Evolutionary conservation across 2,888 invertebrate species (phyloP).

Genomic region (Andrena minutula): DNA sequence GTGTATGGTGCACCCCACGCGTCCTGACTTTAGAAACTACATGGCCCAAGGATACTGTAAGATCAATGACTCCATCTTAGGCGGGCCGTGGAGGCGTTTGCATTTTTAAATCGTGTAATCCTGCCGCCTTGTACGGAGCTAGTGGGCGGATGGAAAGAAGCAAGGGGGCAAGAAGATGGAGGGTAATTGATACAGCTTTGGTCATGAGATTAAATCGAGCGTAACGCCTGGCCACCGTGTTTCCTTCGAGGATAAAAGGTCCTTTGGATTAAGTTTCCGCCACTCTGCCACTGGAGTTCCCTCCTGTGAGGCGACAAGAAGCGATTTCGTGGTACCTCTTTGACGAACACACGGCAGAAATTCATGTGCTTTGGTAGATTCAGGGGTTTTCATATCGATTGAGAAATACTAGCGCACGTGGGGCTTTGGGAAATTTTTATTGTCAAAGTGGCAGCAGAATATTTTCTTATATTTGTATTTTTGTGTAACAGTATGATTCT

Average conservation of each 20-base stretch:
- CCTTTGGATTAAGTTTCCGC: conserved; percentile 75
- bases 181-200: conserved; percentile 75
- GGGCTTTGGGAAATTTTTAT: not conserved
- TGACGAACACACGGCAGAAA: conserved; percentile 38
- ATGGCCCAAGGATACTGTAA: not conserved
- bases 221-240: conserved; percentile 54
- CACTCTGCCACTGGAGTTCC: conserved; percentile 43
- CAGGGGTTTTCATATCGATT: not conserved
- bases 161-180: conserved; percentile 42
- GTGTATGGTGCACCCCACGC: conserved; percentile 14
- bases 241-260: conserved; percentile 69
- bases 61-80: conserved; percentile 47
- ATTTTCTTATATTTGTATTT: no score
- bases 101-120: conserved; percentile 62
- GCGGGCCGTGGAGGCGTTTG: conserved; percentile 16
- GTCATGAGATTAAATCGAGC: conserved; percentile 76
- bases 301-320: conserved; percentile 11
- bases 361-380: not conserved
- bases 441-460: no score
- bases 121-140: not conserved
- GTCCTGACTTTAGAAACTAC: conserved; percentile 11
- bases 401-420: not conserved
- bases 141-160: conserved; percentile 33
- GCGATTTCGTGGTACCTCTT: conserved; percentile 10
- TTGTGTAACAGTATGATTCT: not conserved